phyloP scores from a whole-genome alignment of 2,888 invertebrate species.

The Orthosia cruda region DNA sequence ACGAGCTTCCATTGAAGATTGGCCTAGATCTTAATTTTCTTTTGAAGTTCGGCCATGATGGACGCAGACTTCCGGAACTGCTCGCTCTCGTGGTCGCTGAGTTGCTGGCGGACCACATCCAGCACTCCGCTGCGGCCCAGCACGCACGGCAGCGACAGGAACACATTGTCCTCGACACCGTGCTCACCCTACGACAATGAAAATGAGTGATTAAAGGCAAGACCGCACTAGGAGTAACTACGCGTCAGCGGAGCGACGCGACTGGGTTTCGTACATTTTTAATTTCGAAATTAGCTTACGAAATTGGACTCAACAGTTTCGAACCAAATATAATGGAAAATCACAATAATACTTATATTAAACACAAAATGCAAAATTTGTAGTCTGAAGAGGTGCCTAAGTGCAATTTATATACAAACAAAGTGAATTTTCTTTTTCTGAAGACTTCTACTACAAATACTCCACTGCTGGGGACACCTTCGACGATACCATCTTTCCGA shows the following conservation, averaged over 20 bases:
- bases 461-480: too few species aligned
- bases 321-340: too few species aligned
- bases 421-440: too few species aligned
- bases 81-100: slow-evolving; percentile 92
- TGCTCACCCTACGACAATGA: slow-evolving; percentile 93
- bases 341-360: too few species aligned
- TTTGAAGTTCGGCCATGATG: slow-evolving; percentile 93
- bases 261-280: too few species aligned
- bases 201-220: not conserved
- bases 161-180: slow-evolving; percentile 96
- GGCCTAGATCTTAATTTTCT: slow-evolving; percentile 80
- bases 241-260: not conserved
- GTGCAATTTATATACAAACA: too few species aligned
- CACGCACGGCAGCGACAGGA: slow-evolving; percentile 96
- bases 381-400: too few species aligned
- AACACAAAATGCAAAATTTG: too few species aligned
- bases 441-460: too few species aligned
- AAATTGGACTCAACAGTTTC: too few species aligned
- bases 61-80: slow-evolving; percentile 93
- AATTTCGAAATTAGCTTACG: too few species aligned
- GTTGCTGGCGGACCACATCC: slow-evolving; percentile 94
- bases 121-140: slow-evolving; percentile 94
- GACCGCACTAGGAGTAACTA: not conserved
- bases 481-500: too few species aligned
- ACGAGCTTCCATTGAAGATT: not conserved